phyloP scores from a whole-genome alignment of 2,888 invertebrate genomes.

The Elegia similella region DNA sequence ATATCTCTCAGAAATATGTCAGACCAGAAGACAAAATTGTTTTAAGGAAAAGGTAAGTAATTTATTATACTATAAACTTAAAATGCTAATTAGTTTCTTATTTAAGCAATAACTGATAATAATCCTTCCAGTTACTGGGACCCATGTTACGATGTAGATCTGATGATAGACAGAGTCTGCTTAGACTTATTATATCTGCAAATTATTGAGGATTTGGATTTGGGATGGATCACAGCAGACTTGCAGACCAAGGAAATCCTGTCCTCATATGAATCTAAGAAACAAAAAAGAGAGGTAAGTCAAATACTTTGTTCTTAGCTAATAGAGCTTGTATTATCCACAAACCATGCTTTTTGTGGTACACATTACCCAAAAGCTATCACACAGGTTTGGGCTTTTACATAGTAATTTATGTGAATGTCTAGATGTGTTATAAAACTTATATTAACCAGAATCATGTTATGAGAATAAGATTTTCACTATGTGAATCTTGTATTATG shows the following conservation, averaged over 20 bases:
- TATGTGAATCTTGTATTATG: no score
- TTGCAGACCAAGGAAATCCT: constrained; percentile 86
- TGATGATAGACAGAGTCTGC: constrained; percentile 91
- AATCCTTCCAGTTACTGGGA: constrained; percentile 91
- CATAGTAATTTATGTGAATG: no score
- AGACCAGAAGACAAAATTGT: constrained; percentile 89
- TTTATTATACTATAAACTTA: constrained; percentile 11
- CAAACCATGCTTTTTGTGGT: no score
- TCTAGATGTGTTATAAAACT: no score
- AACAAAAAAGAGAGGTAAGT: constrained; percentile 90
- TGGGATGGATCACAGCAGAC: constrained; percentile 91
- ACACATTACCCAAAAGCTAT: no score
- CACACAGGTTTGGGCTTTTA: no score
- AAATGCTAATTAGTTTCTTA: neutral
- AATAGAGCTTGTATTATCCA: no score
- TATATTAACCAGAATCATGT: no score
- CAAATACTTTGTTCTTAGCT: neutral
- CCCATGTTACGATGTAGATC: constrained; percentile 88
- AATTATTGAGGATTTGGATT: constrained; percentile 91
- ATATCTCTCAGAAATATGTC: constrained; percentile 92
- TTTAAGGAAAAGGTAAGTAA: constrained; percentile 89
- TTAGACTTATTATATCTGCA: constrained; percentile 94
- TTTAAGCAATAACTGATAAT: neutral
- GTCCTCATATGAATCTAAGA: constrained; percentile 86
- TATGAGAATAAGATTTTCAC: no score